Conservation (phyloP, 2,888 invertebrate species). For the Drosophila anceps region DNA sequence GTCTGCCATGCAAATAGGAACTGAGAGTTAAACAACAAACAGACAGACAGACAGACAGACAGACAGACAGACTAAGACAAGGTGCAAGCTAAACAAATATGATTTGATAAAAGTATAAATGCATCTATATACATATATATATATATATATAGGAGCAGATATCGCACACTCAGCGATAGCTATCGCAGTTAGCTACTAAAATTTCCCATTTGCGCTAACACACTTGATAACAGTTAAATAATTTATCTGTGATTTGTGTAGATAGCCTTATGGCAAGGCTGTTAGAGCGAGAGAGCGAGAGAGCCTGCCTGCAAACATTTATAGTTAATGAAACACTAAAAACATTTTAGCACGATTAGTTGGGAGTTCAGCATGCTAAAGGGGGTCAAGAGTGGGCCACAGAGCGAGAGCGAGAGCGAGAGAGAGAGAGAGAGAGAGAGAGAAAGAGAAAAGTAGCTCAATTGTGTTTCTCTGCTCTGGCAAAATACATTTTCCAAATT, state of each 20-base stretch:
- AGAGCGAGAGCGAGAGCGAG: too few relatives aligned
- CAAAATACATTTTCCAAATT: conserved; percentile 56
- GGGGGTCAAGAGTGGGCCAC: not conserved
- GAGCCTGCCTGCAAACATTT: conserved; percentile 5
- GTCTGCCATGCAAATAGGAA: not conserved
- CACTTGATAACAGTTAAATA: conserved; percentile 22
- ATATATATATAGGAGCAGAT: not conserved
- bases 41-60: conserved; percentile 20
- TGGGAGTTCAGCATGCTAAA: conserved; percentile 9
- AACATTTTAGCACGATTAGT: conserved; percentile 68
- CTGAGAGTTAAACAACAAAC: not conserved
- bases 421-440: too few relatives aligned
- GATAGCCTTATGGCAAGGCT: conserved; percentile 16
- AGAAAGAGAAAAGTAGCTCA: not conserved
- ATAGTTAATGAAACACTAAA: conserved; percentile 60
- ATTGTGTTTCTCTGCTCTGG: conserved; percentile 17
- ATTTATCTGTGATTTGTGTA: conserved; percentile 35
- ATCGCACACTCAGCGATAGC: conserved; percentile 22
- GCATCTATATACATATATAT: not conserved
- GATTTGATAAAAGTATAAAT: conserved; percentile 1
- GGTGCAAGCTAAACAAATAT: not conserved
- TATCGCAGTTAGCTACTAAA: conserved; percentile 11
- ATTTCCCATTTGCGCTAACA: not conserved
- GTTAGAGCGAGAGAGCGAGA: conserved; percentile 1
- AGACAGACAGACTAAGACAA: conserved; percentile 19